Percentiles rank a stretch among this genome's conserved stretches.
phyloP scores from a whole-genome alignment of 2,888 invertebrate species.

The Amphipyra tragopoginis region DNA sequence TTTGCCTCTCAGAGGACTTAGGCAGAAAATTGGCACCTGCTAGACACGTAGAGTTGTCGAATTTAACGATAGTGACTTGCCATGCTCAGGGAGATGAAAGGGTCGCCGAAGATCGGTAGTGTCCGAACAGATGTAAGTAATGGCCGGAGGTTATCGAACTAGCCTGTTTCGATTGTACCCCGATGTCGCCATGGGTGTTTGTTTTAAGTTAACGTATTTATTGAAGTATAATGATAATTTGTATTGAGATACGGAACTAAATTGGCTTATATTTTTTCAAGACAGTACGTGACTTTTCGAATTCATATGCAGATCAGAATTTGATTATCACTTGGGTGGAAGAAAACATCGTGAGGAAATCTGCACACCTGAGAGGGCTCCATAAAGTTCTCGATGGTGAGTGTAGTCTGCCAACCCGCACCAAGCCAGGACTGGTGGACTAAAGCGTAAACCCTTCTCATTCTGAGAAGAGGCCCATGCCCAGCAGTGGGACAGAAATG shows the following conservation, averaged over 20 bases:
- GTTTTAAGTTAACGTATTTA: slow-evolving; percentile 43
- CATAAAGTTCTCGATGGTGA: too few relatives aligned
- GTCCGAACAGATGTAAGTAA: slow-evolving; percentile 57
- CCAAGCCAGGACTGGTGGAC: too few relatives aligned
- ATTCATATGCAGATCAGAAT: too few relatives aligned
- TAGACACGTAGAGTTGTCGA: slow-evolving; percentile 43
- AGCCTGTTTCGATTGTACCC: slow-evolving; percentile 62
- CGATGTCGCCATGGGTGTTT: slow-evolving; percentile 43
- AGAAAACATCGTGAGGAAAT: too few relatives aligned
- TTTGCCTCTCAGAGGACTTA: slow-evolving; percentile 55
- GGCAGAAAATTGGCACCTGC: slow-evolving; percentile 46
- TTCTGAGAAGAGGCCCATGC: too few relatives aligned
- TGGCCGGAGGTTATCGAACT: slow-evolving; percentile 74
- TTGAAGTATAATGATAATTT: slow-evolving; percentile 24
- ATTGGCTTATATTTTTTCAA: background rate
- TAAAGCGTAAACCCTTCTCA: too few relatives aligned
- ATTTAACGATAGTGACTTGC: slow-evolving; percentile 67
- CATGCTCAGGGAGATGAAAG: slow-evolving; percentile 70
- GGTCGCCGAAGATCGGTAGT: slow-evolving; percentile 72
- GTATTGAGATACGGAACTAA: slow-evolving; percentile 1
- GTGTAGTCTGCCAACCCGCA: too few relatives aligned
- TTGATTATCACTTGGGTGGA: too few relatives aligned
- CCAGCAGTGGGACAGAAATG: too few relatives aligned
- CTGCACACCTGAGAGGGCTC: too few relatives aligned
- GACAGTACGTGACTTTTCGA: too few relatives aligned